Evolutionary conservation across 1,140 invertebrate species (phyloP), one percentile per base, ranked within the genome.

Genomic region (Zaprionus kolodkinae): DNA sequence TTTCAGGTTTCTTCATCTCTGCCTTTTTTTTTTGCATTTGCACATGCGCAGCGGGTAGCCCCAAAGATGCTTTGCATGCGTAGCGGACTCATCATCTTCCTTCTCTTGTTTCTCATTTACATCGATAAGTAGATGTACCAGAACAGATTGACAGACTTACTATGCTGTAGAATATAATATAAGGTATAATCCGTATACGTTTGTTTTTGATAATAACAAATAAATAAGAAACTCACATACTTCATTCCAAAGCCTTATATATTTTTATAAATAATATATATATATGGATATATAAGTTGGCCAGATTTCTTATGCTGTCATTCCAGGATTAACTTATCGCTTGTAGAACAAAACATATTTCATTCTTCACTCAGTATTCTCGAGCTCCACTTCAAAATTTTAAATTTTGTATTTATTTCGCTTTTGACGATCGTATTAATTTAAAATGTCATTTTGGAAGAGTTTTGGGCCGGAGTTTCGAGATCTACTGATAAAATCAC

Each of bases 51-150:
- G 62, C 63, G 61, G 48, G 57, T 55, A 52, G 38, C 43, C 25
- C 25, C 30, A 50, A 40, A 71, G 67, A 59, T 68, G 71, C 64
- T 86, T 82, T 86, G 83, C 85, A 88, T 83, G 81, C 79, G 35
- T 70, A 55, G 40, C 38, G 70, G 71, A 85, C 45, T 59, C 45
- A 11, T 59, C 45, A 11, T 50, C 15, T 50, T 50, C 10, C 1
- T 50, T 9, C 4, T 17, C 45, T 70, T 65, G 77, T 52, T 78
- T 78, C 64, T 40, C 48, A 85, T 85, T 86, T 77, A 71, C 83
- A 87, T 79, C 43, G 84, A 48, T 82, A 87, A 87, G 69, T 60
- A 65, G 62, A 21, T 52, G 17, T 17, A 1, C 1, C 45, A 25
- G 33, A 50, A 61, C n/a, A 45, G 21, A 40, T 50, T 50, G 17